A percentile compares a stretch with the other conserved stretches of the same genome.
Evolutionary conservation across 2,888 invertebrate species (phyloP).

Genomic region (Polymixis flavicincta): DNA sequence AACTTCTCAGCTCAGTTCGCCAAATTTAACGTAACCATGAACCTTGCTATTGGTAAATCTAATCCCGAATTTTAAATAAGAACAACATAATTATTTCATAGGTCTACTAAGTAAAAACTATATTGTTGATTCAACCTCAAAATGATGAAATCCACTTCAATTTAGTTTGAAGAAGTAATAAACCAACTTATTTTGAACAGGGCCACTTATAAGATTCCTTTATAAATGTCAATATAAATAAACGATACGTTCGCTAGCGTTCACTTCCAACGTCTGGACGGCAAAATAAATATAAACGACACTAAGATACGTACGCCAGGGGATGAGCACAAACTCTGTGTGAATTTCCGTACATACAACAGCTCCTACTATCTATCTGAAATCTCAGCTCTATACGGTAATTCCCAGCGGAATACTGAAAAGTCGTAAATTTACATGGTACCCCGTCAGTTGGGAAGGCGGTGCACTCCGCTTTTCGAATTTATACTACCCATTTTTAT

Average conservation of each 20-base stretch:
- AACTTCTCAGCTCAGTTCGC: neutral
- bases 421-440: constrained; percentile 87
- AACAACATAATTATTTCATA: neutral
- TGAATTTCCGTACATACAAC: constrained; percentile 75
- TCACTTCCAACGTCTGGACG: constrained; percentile 37
- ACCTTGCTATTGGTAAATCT: neutral
- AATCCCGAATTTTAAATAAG: constrained; percentile 9
- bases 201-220: constrained; percentile 25
- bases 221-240: constrained; percentile 46
- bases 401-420: constrained; percentile 87
- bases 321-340: constrained; percentile 70
- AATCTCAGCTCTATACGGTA: constrained; percentile 83
- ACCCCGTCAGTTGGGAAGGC: constrained; percentile 79
- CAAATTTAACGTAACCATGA: constrained; percentile 3
- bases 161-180: constrained; percentile 32
- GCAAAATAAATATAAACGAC: constrained; percentile 56
- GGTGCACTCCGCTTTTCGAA: constrained; percentile 80
- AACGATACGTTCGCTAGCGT: constrained; percentile 34
- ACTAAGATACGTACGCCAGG: constrained; percentile 61
- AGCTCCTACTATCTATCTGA: constrained; percentile 77
- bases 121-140: neutral
- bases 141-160: constrained; percentile 12
- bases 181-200: constrained; percentile 43
- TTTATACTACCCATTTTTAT: constrained; percentile 85
- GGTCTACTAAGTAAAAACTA: constrained; percentile 4